Evolutionary conservation across 2,888 invertebrate genomes (phyloP).

Genomic region (Gryllus longicercus): DNA sequence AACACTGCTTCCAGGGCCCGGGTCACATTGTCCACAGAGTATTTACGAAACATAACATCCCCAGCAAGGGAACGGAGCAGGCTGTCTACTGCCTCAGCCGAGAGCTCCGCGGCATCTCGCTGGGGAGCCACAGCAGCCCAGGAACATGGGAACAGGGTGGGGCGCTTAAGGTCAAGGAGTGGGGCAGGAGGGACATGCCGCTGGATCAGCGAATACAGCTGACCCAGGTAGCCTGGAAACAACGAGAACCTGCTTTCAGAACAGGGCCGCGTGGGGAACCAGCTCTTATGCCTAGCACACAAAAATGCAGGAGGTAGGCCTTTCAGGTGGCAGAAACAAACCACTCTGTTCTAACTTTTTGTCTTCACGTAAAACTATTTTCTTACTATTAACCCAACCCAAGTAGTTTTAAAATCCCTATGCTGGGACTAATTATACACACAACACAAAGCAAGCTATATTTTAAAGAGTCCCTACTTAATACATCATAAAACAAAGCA

Average conservation of each 20-base stretch:
- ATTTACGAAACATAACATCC: constrained; percentile 37
- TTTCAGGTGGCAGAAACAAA: no score
- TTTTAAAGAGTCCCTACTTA: not conserved
- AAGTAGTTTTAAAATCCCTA: not conserved
- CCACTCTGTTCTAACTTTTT: no score
- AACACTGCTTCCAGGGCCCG: constrained; percentile 52
- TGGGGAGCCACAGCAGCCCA: constrained; percentile 30
- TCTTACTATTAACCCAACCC: no score
- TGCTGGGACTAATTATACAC: not conserved
- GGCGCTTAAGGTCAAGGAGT: constrained; percentile 21
- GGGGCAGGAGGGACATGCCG: constrained; percentile 34
- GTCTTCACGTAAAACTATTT: no score
- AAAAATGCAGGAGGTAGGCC: not conserved
- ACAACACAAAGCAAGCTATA: not conserved
- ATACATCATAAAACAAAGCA: not conserved
- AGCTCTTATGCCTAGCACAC: not conserved
- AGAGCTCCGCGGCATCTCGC: constrained; percentile 32
- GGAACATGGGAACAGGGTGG: constrained; percentile 29
- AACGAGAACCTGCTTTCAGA: constrained; percentile 34
- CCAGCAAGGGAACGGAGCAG: constrained; percentile 35
- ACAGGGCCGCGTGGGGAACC: constrained; percentile 2
- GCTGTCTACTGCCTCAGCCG: constrained; percentile 34
- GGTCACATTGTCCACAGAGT: constrained; percentile 35
- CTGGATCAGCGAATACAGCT: constrained; percentile 38
- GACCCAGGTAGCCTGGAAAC: constrained; percentile 38